Conservation (phyloP, 2,113 vertebrate species). For the Pao palembangensis region DNA sequence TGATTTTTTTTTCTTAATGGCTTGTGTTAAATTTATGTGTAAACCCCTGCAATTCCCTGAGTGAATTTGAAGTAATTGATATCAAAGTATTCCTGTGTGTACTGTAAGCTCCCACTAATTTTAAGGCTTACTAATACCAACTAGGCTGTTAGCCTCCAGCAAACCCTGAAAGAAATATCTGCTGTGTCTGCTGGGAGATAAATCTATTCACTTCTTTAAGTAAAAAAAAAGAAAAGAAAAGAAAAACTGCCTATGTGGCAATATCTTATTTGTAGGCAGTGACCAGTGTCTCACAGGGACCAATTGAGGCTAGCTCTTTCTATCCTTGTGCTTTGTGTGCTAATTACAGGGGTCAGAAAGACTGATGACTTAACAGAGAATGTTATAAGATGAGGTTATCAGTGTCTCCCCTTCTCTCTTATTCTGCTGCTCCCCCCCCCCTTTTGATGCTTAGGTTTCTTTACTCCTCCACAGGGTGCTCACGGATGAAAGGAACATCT, state of each 20-base stretch:
- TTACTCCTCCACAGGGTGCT: constrained; percentile 15
- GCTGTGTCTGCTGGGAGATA: constrained; percentile 70
- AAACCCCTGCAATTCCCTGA: constrained; percentile 21
- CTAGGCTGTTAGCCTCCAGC: constrained; percentile 60
- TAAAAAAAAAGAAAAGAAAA: not conserved
- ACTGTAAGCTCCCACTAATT: constrained; percentile 59
- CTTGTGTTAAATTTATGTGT: constrained; percentile 18
- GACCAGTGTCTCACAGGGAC: constrained; percentile 68
- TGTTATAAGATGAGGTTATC: constrained; percentile 55
- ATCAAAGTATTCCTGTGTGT: constrained; percentile 56
- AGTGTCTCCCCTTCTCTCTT: constrained; percentile 15
- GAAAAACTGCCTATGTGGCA: constrained; percentile 73
- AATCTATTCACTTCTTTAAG: constrained; percentile 69
- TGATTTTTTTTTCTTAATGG: constrained; percentile 26
- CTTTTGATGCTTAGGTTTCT: constrained; percentile 17
- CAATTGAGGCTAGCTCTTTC: constrained; percentile 64
- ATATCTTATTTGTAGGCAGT: constrained; percentile 71
- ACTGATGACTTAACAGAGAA: constrained; percentile 70
- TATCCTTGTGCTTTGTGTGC: constrained; percentile 69
- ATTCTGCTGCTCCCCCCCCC: not conserved
- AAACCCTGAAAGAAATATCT: constrained; percentile 69
- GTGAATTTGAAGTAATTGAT: constrained; percentile 53
- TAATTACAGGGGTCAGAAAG: constrained; percentile 72
- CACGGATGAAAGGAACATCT: constrained; percentile 17
- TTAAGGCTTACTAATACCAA: constrained; percentile 64